Evolutionary conservation across 1,140 invertebrate species (phyloP).

Genomic region (Onthophagus taurus): DNA sequence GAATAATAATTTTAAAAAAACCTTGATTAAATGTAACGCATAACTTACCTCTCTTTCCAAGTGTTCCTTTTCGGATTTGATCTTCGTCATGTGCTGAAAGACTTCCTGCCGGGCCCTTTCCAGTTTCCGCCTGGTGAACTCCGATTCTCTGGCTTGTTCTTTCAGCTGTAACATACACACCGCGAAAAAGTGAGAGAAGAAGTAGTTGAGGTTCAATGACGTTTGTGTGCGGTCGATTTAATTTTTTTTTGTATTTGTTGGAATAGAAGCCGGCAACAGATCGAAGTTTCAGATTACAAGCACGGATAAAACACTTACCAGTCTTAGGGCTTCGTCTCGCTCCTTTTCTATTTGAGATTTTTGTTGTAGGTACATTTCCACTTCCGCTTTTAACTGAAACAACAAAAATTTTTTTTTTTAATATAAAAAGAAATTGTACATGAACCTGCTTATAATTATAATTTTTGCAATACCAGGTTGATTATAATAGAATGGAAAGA

Average conservation of each 20-base stretch:
- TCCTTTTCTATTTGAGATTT: slow-evolving; percentile 40
- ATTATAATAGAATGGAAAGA: too few relatives aligned
- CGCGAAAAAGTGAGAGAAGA: background rate
- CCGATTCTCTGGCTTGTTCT: slow-evolving; percentile 47
- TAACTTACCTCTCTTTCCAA: slow-evolving; percentile 49
- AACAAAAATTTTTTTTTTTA: too few relatives aligned
- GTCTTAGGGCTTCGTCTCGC: slow-evolving; percentile 39
- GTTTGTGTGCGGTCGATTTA: background rate
- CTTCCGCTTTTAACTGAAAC: slow-evolving; percentile 37
- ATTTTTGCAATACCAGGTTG: too few relatives aligned
- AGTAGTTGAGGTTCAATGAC: background rate
- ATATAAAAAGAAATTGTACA: too few relatives aligned
- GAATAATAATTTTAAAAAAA: too few relatives aligned
- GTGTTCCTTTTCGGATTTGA: slow-evolving; percentile 48
- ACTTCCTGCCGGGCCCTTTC: slow-evolving; percentile 50
- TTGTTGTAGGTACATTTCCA: slow-evolving; percentile 39
- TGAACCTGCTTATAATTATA: too few relatives aligned
- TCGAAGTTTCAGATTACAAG: background rate
- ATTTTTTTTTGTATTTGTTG: background rate
- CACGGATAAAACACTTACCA: slow-evolving; percentile 30
- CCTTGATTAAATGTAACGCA: too few relatives aligned
- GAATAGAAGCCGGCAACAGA: background rate
- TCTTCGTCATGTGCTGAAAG: slow-evolving; percentile 48
- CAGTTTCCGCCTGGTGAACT: slow-evolving; percentile 44
- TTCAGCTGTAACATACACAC: slow-evolving; percentile 37